Conservation (phyloP, 1,140 invertebrate genomes). For the Bombus terrestris region DNA sequence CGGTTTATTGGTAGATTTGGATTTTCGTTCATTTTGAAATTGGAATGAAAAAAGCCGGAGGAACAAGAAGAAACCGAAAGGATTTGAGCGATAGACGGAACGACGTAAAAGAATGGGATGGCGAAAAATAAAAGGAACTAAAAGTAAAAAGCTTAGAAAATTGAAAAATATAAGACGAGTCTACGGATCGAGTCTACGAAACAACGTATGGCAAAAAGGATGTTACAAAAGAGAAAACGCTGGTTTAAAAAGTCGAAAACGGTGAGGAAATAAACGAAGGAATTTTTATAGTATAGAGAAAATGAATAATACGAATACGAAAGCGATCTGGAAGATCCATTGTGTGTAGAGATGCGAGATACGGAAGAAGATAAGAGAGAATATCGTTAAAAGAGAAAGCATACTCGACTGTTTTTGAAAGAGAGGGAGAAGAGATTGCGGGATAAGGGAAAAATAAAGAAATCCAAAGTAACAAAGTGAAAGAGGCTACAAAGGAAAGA, state of each 20-base stretch:
- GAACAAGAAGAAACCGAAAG: too few species aligned
- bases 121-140: neutral
- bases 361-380: neutral
- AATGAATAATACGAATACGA: neutral
- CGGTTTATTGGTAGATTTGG: too few species aligned
- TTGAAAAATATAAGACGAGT: neutral
- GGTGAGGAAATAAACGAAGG: neutral
- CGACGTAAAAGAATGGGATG: too few species aligned
- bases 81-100: neutral
- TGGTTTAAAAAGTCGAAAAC: neutral
- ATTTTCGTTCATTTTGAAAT: too few species aligned
- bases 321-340: neutral
- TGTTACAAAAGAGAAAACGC: neutral
- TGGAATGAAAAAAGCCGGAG: too few species aligned
- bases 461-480: neutral
- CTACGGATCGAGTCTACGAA: neutral
- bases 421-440: neutral
- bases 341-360: neutral
- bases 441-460: neutral
- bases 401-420: neutral
- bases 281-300: neutral
- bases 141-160: neutral
- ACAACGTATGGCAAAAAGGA: neutral
- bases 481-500: neutral
- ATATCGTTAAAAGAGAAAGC: neutral